Percentiles rank a stretch among this genome's conserved stretches.
These are phyloP conservation scores for Propithecus perrieri DNA, from an alignment of 2,797 vertebrate genomes.

Conservation along the genomic window DNA sequence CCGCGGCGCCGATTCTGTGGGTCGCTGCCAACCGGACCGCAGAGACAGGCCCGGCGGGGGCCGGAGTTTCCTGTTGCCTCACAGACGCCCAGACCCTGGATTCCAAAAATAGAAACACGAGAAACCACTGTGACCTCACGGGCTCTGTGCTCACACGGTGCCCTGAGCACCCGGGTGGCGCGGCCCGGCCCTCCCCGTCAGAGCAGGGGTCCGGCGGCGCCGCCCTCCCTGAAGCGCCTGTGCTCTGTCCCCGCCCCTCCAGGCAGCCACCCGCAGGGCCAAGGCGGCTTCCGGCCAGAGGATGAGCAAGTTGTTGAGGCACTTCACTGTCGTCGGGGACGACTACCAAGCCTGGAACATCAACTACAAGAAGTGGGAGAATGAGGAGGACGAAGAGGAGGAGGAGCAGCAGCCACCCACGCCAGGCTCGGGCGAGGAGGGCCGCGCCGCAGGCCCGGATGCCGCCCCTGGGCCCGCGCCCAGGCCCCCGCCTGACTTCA, in stretches of 20 bases:
- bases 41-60: background rate
- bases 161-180: background rate
- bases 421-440: background rate
- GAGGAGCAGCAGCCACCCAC: background rate
- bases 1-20: background rate
- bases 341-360: constrained; percentile 84
- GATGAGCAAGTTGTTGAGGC: constrained; percentile 93
- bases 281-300: background rate
- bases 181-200: background rate
- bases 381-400: constrained; percentile 85
- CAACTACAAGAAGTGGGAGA: constrained; percentile 83
- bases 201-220: background rate
- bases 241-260: background rate
- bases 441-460: fast-evolving
- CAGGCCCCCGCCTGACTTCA: constrained; percentile 82
- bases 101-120: constrained; percentile 68
- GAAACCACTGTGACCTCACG: constrained; percentile 54
- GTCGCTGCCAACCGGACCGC: constrained; percentile 29
- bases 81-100: background rate
- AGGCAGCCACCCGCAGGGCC: constrained; percentile 59
- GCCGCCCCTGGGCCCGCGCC: fast-evolving
- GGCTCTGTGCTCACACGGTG: background rate
- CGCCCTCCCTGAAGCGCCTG: background rate
- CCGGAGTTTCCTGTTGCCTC: constrained; percentile 74
- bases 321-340: constrained; percentile 94